These are phyloP conservation scores for Dichetophora obliterata DNA, from an alignment of 2,888 invertebrate genomes.

Conservation along the genomic window DNA sequence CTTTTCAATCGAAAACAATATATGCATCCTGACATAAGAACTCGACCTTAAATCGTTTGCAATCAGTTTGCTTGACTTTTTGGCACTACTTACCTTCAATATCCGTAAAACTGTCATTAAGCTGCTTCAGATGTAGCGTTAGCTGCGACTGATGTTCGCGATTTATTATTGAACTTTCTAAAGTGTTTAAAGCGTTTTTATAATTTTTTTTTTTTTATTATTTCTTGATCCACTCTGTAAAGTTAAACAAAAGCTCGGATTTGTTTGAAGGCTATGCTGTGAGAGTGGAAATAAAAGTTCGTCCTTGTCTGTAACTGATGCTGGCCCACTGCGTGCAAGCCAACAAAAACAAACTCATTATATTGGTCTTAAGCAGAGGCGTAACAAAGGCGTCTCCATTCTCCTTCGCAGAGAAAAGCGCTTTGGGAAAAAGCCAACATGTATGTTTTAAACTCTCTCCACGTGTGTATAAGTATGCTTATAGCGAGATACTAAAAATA, in stretches of 20 bases:
- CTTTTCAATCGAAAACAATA: no score
- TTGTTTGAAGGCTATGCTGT: background rate
- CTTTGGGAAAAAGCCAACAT: no score
- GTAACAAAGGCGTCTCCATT: no score
- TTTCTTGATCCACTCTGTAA: background rate
- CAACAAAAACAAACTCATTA: no score
- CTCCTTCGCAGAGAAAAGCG: no score
- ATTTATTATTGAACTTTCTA: conserved; percentile 17
- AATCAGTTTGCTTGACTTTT: background rate
- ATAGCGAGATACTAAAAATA: no score
- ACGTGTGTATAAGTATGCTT: no score
- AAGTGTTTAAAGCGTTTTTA: background rate
- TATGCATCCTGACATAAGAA: background rate
- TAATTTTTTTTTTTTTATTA: no score
- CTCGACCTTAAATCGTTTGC: background rate
- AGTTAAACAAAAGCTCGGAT: conserved; percentile 12
- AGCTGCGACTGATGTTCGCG: conserved; percentile 5
- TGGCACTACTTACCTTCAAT: background rate
- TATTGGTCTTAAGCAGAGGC: no score
- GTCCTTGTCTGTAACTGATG: conserved; percentile 17
- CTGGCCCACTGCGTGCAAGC: background rate
- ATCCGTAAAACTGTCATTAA: conserved; percentile 12
- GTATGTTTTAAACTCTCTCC: no score
- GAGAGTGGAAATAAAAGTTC: conserved; percentile 11
- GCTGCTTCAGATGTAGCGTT: background rate